These are phyloP conservation scores for Leptinotarsa defecta DNA, from an alignment of 1,140 invertebrate species.

Conservation along the genomic window DNA sequence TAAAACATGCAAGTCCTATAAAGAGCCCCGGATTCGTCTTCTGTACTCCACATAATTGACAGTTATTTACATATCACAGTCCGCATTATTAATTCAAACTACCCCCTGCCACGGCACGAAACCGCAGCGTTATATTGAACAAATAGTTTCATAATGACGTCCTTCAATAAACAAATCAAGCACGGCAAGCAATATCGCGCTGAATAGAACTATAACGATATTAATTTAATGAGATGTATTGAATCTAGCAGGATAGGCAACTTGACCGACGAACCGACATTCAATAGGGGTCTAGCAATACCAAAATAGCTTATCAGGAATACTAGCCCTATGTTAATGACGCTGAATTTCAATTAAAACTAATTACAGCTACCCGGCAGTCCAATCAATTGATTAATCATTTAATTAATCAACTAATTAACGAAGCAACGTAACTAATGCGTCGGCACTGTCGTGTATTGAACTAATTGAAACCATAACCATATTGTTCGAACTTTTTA, in stretches of 20 bases:
- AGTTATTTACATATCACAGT: constrained; percentile 1
- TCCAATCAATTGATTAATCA: constrained; percentile 56
- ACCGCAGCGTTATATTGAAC: constrained; percentile 6
- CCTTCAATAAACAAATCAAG: constrained; percentile 6
- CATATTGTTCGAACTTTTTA: constrained; percentile 6
- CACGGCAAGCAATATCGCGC: constrained; percentile 1
- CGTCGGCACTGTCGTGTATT: constrained; percentile 44
- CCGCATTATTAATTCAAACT: neutral
- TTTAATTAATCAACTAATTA: constrained; percentile 55
- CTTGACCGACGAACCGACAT: constrained; percentile 28
- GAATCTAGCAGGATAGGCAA: constrained; percentile 28
- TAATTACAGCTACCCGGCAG: constrained; percentile 52
- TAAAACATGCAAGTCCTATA: neutral
- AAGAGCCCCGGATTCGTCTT: neutral
- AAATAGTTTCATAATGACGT: constrained; percentile 8
- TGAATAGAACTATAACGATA: constrained; percentile 27
- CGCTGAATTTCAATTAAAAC: constrained; percentile 55
- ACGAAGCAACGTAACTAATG: constrained; percentile 52
- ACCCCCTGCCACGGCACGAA: neutral
- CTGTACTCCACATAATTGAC: neutral
- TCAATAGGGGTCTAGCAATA: constrained; percentile 34
- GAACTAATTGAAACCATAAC: constrained; percentile 46
- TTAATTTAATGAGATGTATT: constrained; percentile 39
- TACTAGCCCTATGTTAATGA: constrained; percentile 48
- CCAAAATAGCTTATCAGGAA: constrained; percentile 45